Conservation (phyloP, 2,888 invertebrate genomes). For the Lamproptera curius region DNA sequence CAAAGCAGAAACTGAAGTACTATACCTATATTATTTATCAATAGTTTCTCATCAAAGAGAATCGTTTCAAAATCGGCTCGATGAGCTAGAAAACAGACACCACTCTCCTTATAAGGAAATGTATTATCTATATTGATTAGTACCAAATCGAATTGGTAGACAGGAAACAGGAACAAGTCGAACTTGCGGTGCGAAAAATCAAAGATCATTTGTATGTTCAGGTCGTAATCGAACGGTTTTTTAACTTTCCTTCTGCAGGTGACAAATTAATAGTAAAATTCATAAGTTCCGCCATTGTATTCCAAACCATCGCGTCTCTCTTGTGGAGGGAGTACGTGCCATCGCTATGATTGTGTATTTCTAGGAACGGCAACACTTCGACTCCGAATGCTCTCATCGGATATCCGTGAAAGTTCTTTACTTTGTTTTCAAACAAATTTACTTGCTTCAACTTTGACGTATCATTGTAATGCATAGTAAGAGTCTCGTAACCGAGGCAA, state of each 20-base stretch:
- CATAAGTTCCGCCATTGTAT: slow-evolving; percentile 45
- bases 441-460: slow-evolving; percentile 25
- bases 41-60: slow-evolving; percentile 46
- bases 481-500: slow-evolving; percentile 48
- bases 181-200: slow-evolving; percentile 49
- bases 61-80: slow-evolving; percentile 57
- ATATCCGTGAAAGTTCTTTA: slow-evolving; percentile 51
- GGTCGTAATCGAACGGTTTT: slow-evolving; percentile 47
- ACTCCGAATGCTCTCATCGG: slow-evolving; percentile 39
- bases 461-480: slow-evolving; percentile 33
- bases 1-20: slow-evolving; percentile 40
- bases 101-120: slow-evolving; percentile 54
- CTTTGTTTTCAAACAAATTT: slow-evolving; percentile 48
- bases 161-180: slow-evolving; percentile 52
- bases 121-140: slow-evolving; percentile 54
- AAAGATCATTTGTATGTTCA: slow-evolving; percentile 47
- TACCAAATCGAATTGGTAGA: slow-evolving; percentile 59
- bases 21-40: slow-evolving; percentile 35
- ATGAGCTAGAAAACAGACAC: slow-evolving; percentile 56
- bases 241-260: slow-evolving; percentile 37
- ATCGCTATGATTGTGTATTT: slow-evolving; percentile 36
- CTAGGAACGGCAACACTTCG: slow-evolving; percentile 48
- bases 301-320: slow-evolving; percentile 63
- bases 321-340: slow-evolving; percentile 40
- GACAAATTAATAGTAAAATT: slow-evolving; percentile 57